Evolutionary conservation across 2,888 invertebrate genomes (phyloP), one percentile per base, ranked within the genome.

Genomic region (Lampropteryx suffumata): DNA sequence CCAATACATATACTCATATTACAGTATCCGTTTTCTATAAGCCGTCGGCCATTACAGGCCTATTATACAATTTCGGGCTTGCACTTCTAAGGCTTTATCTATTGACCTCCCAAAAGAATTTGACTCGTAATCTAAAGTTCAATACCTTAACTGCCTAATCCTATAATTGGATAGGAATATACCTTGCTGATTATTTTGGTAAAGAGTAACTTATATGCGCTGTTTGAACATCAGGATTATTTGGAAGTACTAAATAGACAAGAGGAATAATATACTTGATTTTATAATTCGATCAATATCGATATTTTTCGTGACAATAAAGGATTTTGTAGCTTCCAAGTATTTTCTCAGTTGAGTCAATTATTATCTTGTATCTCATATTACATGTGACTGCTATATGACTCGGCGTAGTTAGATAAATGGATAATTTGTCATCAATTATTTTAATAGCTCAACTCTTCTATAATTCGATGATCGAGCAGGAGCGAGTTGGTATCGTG

Each of bases 71-170:
- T 84, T 86, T 84, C 80, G 84, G 84, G 82, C 80, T 76, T 73
- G 85, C 89, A 89, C 80, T 89, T 89, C 68, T 61, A 73, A 65
- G 89, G 89, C 84, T 89, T 89, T 85, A 79, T 76, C 77, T 80
- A 76, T 76, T 83, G 79, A 79, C 85, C 88, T 79, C 76, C 73
- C 73, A 71, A 81, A 84, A 70, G 79, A 73, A 72, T 79, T 84
- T 84, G 82, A 84, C 84, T 80, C 72, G 69, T 70, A 70, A 75
- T 72, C 76, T 78, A 79, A 86, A 83, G 88, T 84, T 86, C 85
- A 89, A 80, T 84, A 83, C 79, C 75, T 79, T 79, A 80, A 79
- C 75, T 71, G 70, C 67, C 72, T 79, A 82, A 86, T 84, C 80
- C 72, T 58, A 61, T 86, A 84, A 87, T 82, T 82, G 83, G 81